Percentiles rank a stretch among this genome's conserved stretches.
These are phyloP conservation scores for Ahaetulla prasina DNA, from an alignment of 2,113 vertebrate species.

Conservation along the genomic window DNA sequence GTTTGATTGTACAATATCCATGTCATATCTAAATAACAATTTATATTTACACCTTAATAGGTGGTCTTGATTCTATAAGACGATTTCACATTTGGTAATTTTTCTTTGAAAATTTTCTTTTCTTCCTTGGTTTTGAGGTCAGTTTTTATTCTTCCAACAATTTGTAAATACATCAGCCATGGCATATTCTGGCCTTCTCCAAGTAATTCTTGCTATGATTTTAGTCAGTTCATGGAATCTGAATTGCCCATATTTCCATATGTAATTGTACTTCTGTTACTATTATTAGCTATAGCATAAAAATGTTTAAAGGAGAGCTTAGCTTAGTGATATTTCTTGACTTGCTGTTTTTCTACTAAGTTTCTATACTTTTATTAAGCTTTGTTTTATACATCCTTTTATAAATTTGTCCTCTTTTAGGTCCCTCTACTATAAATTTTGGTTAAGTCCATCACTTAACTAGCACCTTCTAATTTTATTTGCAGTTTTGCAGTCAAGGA, in stretches of 20 bases:
- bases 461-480: neutral
- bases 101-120: neutral
- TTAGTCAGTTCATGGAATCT: neutral
- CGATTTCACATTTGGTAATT: neutral
- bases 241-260: neutral
- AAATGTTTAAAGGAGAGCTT: neutral
- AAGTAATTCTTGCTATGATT: neutral
- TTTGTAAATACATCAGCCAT: neutral
- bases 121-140: neutral
- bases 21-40: neutral
- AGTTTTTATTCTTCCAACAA: neutral
- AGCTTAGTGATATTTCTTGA: neutral
- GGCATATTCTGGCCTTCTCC: neutral
- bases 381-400: neutral
- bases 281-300: neutral
- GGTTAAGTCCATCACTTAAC: neutral
- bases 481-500: neutral
- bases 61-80: neutral
- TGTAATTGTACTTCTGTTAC: neutral
- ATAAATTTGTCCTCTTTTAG: neutral
- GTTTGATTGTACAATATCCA: neutral
- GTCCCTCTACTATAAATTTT: neutral
- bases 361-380: neutral
- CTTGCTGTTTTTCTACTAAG: neutral
- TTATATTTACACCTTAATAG: neutral